phyloP scores from a whole-genome alignment of 2,888 invertebrate genomes.

The Fissipunctia ypsillon region DNA sequence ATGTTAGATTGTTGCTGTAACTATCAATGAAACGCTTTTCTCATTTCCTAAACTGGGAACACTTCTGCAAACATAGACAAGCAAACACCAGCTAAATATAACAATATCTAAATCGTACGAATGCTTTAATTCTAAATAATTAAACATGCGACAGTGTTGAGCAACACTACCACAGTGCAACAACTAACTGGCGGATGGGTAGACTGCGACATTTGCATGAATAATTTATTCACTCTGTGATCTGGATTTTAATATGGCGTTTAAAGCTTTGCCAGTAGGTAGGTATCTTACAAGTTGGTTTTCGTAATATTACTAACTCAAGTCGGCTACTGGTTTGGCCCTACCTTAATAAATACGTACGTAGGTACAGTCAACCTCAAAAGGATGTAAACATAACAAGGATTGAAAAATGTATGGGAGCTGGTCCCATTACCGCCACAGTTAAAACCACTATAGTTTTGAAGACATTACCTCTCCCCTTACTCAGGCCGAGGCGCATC shows the following conservation, averaged over 20 bases:
- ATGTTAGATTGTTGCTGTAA: too few species aligned
- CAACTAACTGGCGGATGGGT: background rate
- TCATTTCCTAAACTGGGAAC: background rate
- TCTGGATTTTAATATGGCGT: slow-evolving; percentile 29
- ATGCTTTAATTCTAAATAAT: slow-evolving; percentile 4
- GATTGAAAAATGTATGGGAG: too few species aligned
- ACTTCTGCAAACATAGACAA: background rate
- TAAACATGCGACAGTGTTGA: slow-evolving; percentile 8
- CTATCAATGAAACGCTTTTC: too few species aligned
- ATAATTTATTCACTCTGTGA: slow-evolving; percentile 43
- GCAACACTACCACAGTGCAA: slow-evolving; percentile 19
- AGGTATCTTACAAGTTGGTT: background rate
- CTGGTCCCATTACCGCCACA: too few species aligned
- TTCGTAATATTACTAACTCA: slow-evolving; percentile 1
- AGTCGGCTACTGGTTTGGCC: background rate
- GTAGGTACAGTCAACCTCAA: background rate
- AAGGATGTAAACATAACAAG: background rate
- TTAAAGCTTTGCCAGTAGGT: background rate
- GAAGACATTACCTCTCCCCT: too few species aligned
- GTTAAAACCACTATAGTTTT: too few species aligned
- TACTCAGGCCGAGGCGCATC: too few species aligned
- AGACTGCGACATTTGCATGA: slow-evolving; percentile 17
- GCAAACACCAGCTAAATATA: background rate
- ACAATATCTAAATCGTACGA: background rate
- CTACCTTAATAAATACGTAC: background rate